Conservation (phyloP, 2,113 vertebrate genomes). For the Myotis davidii region DNA sequence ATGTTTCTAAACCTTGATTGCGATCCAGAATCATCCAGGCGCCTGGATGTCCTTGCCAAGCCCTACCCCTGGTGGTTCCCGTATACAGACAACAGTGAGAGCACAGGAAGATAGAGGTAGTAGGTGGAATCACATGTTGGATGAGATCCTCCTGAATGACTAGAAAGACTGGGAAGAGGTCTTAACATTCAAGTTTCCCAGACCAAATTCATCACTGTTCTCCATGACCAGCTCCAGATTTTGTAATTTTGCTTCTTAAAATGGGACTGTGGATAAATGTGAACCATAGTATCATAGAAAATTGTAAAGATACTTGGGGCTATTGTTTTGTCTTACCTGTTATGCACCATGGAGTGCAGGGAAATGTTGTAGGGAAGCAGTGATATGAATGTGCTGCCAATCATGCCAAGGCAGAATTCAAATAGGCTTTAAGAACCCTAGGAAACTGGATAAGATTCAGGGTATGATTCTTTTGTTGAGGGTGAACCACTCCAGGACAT, state of each 20-base stretch:
- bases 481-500: neutral
- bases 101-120: neutral
- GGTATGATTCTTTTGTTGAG: neutral
- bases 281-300: neutral
- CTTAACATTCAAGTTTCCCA: neutral
- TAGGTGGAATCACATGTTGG: rapidly evolving
- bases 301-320: neutral
- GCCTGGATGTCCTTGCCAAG: rapidly evolving
- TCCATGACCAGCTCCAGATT: neutral
- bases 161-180: neutral
- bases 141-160: neutral
- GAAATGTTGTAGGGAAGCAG: neutral
- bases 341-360: neutral
- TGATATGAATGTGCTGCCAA: too few relatives aligned
- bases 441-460: neutral
- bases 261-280: neutral
- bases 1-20: neutral
- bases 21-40: neutral
- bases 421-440: neutral
- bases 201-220: neutral
- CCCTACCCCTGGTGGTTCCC: too few relatives aligned
- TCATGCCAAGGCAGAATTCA: neutral
- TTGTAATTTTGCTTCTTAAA: neutral
- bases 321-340: neutral
- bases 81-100: neutral